Conservation (phyloP, 2,797 vertebrate species). For the Enteromius thamalakanensis region DNA sequence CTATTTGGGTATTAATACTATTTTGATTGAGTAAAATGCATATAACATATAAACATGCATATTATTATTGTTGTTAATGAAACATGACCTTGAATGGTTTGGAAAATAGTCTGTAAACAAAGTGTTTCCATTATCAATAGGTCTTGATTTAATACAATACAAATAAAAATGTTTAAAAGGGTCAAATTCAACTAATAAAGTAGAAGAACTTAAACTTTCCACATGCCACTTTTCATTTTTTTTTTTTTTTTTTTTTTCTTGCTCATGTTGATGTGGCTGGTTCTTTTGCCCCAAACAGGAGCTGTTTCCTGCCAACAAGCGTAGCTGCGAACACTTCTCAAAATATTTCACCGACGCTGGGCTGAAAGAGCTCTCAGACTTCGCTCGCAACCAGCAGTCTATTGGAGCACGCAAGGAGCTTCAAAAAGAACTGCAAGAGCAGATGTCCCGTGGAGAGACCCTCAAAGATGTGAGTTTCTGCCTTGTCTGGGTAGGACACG, state of each 20-base stretch:
- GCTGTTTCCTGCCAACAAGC: conserved; percentile 96
- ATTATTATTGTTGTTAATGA: too few species aligned
- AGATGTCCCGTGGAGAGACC: conserved; percentile 89
- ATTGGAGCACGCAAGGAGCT: conserved; percentile 94
- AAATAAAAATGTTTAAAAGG: too few species aligned
- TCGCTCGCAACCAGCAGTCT: conserved; percentile 93
- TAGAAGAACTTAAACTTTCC: not conserved
- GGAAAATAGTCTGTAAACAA: not conserved
- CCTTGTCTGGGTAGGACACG: not conserved
- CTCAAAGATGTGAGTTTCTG: conserved; percentile 86
- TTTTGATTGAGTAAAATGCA: too few species aligned
- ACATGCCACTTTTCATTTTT: not conserved
- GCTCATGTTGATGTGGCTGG: not conserved
- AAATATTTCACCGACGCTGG: conserved; percentile 97
- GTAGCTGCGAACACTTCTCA: conserved; percentile 94
- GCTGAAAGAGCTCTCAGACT: conserved; percentile 93
- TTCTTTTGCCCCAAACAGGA: conserved; percentile 75
- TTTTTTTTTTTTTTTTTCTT: not conserved
- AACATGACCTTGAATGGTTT: not conserved
- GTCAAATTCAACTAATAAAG: too few species aligned
- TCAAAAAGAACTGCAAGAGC: conserved; percentile 95
- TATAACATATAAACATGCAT: too few species aligned
- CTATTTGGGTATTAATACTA: too few species aligned
- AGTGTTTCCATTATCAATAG: not conserved
- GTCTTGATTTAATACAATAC: too few species aligned